A percentile compares a stretch with the other conserved stretches of the same genome.
These are phyloP conservation scores for Papilio glaucus DNA, from an alignment of 1,140 invertebrate species.

Conservation along the genomic window DNA sequence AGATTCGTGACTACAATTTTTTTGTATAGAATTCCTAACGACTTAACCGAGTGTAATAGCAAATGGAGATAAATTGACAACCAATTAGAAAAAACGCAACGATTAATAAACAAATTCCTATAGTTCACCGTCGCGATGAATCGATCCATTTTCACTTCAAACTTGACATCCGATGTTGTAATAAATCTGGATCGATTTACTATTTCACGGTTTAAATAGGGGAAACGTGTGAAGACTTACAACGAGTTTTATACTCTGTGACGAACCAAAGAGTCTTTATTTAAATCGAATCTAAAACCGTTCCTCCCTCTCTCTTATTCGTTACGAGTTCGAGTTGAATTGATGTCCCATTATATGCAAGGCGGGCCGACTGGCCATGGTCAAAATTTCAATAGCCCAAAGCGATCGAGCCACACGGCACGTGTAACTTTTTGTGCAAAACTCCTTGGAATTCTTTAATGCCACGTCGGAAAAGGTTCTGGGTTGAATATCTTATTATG, in stretches of 20 bases:
- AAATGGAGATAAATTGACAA: neutral
- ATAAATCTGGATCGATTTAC: slow-evolving; percentile 43
- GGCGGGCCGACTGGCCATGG: slow-evolving; percentile 62
- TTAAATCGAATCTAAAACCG: slow-evolving; percentile 43
- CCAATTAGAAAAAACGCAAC: neutral
- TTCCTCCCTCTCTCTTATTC: slow-evolving; percentile 54
- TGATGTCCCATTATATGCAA: slow-evolving; percentile 74
- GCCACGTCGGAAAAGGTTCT: slow-evolving; percentile 64
- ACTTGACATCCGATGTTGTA: slow-evolving; percentile 30
- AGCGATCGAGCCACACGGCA: slow-evolving; percentile 75
- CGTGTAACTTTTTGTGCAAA: slow-evolving; percentile 82
- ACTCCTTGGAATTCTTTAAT: slow-evolving; percentile 75
- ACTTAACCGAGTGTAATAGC: neutral
- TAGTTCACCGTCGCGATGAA: neutral
- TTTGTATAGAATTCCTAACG: neutral
- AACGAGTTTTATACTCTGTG: slow-evolving; percentile 31
- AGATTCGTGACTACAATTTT: no score
- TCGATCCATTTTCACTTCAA: slow-evolving; percentile 9
- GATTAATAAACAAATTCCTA: neutral
- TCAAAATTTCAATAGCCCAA: slow-evolving; percentile 78
- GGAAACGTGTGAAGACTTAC: slow-evolving; percentile 34
- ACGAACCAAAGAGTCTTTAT: slow-evolving; percentile 32
- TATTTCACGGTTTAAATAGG: slow-evolving; percentile 41
- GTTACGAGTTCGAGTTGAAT: slow-evolving; percentile 56
- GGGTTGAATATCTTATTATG: slow-evolving; percentile 79